Evolutionary conservation across 2,113 vertebrate genomes (phyloP), one percentile per base, ranked within the genome.

Genomic region (Thalassarche chlororhynchos): DNA sequence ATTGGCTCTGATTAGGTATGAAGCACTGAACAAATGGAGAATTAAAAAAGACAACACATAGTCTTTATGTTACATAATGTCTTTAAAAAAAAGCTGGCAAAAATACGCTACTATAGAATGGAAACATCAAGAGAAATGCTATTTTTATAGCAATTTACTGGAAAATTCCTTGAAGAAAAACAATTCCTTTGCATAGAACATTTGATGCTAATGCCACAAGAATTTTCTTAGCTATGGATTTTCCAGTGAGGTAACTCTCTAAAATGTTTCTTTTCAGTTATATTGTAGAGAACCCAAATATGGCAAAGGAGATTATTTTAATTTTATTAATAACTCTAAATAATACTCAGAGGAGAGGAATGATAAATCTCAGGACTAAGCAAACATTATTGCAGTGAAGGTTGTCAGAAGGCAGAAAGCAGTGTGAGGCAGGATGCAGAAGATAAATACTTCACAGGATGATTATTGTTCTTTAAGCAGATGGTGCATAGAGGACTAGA

Each of bases 211-310:
- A 85, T 82, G 49, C 61, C 69, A 36, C 38, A 93, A 83, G 77
- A 96, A 94, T 96, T 95, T 92, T 94, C 44, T 95, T 92, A 57
- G 40, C 74, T 78, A 17, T 89, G 77, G 64, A 86, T 60, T 95
- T 96, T 92, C 89, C 87, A 95, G 40, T 96, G 84, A 96, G 70
- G 69, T 93, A 96, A 94, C 77, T 93, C 65, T 84, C 55, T 78
- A 52, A 94, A 93, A 75, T 64, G n/a, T 94, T 91, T 92, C 24
- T 42, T 94, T 94, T 82, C 40, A 49, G 9, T 92, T 96, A 76
- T 6, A 49, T 49, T 89, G 44, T 55, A 92, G 89, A 91, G 81
- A 93, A 65, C 28, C 69, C 44, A 82, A 71, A 94, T 79, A 82
- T 65, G 47, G 78, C 24, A 91, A 92, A 71, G 17, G 55, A 89